phyloP scores from a whole-genome alignment of 2,113 vertebrate genomes.

The Gadus macrocephalus region DNA sequence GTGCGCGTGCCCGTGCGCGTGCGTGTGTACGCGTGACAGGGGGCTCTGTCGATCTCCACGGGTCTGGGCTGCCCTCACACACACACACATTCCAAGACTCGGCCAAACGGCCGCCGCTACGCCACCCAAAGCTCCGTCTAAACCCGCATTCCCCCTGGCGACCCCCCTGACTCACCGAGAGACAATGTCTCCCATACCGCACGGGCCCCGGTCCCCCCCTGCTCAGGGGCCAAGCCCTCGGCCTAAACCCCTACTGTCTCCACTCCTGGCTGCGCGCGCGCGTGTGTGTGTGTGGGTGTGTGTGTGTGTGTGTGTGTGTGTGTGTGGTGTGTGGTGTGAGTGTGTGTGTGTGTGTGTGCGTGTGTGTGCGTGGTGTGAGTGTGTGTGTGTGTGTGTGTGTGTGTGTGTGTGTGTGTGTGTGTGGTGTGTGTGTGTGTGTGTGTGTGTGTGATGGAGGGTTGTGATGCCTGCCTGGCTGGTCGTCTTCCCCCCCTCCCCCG shows the following conservation, averaged over 20 bases:
- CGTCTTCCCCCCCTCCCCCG: slow-evolving; percentile 11
- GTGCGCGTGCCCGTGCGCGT: too few relatives aligned
- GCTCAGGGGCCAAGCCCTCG: slow-evolving; percentile 53
- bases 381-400: too few relatives aligned
- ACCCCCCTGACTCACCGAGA: slow-evolving; percentile 47
- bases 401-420: too few relatives aligned
- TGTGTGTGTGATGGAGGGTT: neutral
- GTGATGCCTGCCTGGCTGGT: slow-evolving; percentile 36
- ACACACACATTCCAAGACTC: slow-evolving; percentile 41
- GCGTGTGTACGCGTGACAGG: too few relatives aligned
- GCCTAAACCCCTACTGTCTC: slow-evolving; percentile 55
- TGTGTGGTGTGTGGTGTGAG: neutral
- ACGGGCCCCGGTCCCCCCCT: slow-evolving; percentile 24
- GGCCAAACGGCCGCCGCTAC: slow-evolving; percentile 20
- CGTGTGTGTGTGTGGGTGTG: too few relatives aligned
- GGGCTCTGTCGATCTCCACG: too few relatives aligned
- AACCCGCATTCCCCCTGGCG: slow-evolving; percentile 55
- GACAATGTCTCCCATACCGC: slow-evolving; percentile 42
- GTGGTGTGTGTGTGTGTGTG: too few relatives aligned
- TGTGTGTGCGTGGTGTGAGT: too few relatives aligned
- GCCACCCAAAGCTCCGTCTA: slow-evolving; percentile 19
- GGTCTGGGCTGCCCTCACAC: too few relatives aligned
- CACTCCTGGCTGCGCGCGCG: slow-evolving; percentile 48
- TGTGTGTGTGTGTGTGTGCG: neutral
- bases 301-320: too few relatives aligned